A percentile compares a stretch with the other conserved stretches of the same genome.
These are phyloP conservation scores for Machaerirhynchus nigripectus DNA, from an alignment of 2,113 vertebrate genomes.

Conservation along the genomic window DNA sequence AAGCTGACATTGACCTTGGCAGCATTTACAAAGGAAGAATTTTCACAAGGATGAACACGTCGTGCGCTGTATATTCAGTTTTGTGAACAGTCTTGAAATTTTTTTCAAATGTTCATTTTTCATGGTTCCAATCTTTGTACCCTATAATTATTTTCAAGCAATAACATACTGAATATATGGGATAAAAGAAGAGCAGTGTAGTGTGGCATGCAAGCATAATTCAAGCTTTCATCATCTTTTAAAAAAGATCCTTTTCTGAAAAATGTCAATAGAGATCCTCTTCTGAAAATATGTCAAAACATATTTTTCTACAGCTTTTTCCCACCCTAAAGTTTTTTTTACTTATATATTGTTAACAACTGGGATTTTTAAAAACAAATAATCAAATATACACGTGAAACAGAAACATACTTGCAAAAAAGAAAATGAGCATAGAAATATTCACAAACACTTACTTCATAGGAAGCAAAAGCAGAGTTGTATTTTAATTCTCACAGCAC, in stretches of 20 bases:
- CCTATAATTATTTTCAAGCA: slow-evolving; percentile 7
- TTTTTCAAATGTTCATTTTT: neutral
- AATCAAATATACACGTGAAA: neutral
- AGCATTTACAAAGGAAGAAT: slow-evolving; percentile 38
- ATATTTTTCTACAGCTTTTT: neutral
- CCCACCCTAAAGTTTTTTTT: neutral
- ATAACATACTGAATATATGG: neutral
- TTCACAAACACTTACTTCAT: neutral
- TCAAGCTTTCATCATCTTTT: neutral
- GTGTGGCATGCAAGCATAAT: neutral
- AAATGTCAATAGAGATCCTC: neutral
- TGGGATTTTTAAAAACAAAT: neutral
- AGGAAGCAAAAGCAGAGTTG: neutral
- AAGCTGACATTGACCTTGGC: slow-evolving; percentile 45
- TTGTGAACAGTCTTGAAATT: neutral
- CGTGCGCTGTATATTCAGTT: neutral
- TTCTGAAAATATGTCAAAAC: neutral
- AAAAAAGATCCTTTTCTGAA: neutral
- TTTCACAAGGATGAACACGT: slow-evolving; percentile 45
- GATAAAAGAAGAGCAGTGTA: neutral
- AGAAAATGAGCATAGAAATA: neutral
- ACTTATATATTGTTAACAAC: neutral
- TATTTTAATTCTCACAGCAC: neutral
- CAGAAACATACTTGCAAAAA: neutral
- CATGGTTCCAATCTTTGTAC: neutral